These are phyloP conservation scores for Choloepus hoffmanni DNA, from an alignment of 2,113 vertebrate species.

Conservation along the genomic window DNA sequence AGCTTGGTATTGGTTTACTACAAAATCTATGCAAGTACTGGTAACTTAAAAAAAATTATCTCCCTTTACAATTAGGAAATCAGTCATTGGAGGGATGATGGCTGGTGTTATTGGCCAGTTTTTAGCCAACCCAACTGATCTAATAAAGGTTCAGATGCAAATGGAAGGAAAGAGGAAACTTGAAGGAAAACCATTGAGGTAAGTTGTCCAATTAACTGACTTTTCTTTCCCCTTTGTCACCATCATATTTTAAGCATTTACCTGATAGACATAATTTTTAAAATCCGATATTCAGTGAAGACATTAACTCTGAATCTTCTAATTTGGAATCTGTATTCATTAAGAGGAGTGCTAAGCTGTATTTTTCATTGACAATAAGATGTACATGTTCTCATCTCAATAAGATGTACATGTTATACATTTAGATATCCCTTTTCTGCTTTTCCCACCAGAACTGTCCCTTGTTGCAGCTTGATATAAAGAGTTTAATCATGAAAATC, in stretches of 20 bases:
- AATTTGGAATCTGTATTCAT: background rate
- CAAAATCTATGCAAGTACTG: conserved; percentile 29
- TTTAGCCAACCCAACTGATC: conserved; percentile 91
- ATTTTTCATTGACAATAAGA: background rate
- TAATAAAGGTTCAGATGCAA: conserved; percentile 95
- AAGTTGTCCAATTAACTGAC: conserved; percentile 51
- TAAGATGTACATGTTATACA: background rate
- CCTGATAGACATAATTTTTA: background rate
- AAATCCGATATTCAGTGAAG: background rate
- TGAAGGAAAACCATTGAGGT: conserved; percentile 91
- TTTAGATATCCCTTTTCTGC: background rate
- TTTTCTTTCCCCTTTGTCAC: fast-evolving
- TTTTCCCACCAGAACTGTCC: background rate
- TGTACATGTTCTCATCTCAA: background rate
- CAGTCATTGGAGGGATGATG: conserved; percentile 89
- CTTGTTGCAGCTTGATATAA: background rate
- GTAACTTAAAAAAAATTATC: background rate
- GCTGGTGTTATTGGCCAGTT: conserved; percentile 92
- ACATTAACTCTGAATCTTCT: background rate
- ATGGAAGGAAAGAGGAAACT: conserved; percentile 92
- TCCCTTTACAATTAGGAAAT: conserved; percentile 86
- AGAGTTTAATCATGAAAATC: background rate
- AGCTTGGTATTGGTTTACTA: background rate
- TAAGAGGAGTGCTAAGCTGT: background rate
- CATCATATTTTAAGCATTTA: background rate